Base-by-base conservation (phyloP, 1,140 invertebrate genomes). In the Drosophila bocki region DNA sequence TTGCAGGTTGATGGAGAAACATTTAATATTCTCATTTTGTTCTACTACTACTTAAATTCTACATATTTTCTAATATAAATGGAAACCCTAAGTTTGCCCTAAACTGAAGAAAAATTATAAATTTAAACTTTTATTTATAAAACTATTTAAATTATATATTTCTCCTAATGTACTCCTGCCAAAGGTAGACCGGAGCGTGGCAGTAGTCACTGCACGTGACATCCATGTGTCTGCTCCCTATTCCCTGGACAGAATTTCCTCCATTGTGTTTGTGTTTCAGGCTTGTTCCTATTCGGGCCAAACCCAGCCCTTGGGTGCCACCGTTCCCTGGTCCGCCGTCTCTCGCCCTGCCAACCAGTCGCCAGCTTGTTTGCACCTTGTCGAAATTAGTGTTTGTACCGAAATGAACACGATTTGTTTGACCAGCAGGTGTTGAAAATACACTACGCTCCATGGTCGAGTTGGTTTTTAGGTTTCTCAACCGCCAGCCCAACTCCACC, bases 331-430 rank as follows among this genome's bases (percentile, higher is more conserved):
- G 44, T 15, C 29, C 44, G 22, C 8, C 50, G 33, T 54, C 51
- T 22, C 60, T 42, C 33, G 19, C 19, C 41, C 26, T 51, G 15
- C n/a, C 50, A 12, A 39, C 19, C n/a, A 53, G 44, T 59, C 63
- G 83, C 80, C 85, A 84, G 85, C 84, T 90, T 88, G 84, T 88
- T 88, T 88, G 84, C 84, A 90, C 84, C 85, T 88, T 88, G 84
- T 88, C 85, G 84, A 88, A 88, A 88, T 88, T 88, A 88, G 84
- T 88, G 84, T 88, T 90, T 90, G 80, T 84, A 80, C 80, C 81
- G 60, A 88, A 90, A 88, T 88, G 84, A 88, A 88, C 84, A 88
- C 85, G 84, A 88, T 90, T 88, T 88, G 85, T 90, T 84, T 84
- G 85, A 78, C 84, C 85, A 90, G 80, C 84, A 90, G 85, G 84